Conservation (phyloP, 1,140 invertebrate species). For the Drosophila funebris region DNA sequence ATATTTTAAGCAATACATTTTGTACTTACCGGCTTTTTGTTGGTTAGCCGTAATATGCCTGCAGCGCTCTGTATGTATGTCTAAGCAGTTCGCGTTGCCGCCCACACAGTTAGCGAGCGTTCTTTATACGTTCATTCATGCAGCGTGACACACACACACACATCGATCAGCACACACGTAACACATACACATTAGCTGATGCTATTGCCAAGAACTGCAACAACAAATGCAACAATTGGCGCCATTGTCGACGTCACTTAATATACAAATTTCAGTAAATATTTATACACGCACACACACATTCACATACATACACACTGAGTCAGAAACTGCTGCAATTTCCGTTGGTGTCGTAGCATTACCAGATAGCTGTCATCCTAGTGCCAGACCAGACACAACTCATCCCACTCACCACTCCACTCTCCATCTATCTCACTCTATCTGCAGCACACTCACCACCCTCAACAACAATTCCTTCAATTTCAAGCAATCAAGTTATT, state of each 20-base stretch:
- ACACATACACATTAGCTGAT: constrained; percentile 12
- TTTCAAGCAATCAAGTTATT: constrained; percentile 82
- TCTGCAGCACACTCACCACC: neutral
- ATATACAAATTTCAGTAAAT: constrained; percentile 82
- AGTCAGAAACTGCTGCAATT: constrained; percentile 16
- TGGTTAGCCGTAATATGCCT: constrained; percentile 5
- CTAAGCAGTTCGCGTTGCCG: constrained; percentile 15
- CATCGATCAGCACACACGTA: neutral
- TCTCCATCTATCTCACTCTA: neutral
- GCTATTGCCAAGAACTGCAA: constrained; percentile 56
- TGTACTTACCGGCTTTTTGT: neutral
- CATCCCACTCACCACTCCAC: neutral
- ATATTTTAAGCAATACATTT: neutral
- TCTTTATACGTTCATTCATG: constrained; percentile 59
- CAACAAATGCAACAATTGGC: constrained; percentile 39
- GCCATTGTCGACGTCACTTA: constrained; percentile 69
- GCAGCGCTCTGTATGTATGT: constrained; percentile 9
- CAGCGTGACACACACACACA: constrained; percentile 50
- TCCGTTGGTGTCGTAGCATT: constrained; percentile 24
- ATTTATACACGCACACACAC: constrained; percentile 53
- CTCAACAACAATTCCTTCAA: constrained; percentile 77
- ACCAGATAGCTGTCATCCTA: constrained; percentile 25
- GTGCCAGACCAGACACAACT: constrained; percentile 23
- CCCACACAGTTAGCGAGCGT: constrained; percentile 55
- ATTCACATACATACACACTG: neutral